Conservation (phyloP, 2,113 vertebrate species). For the Cervus canadensis region DNA sequence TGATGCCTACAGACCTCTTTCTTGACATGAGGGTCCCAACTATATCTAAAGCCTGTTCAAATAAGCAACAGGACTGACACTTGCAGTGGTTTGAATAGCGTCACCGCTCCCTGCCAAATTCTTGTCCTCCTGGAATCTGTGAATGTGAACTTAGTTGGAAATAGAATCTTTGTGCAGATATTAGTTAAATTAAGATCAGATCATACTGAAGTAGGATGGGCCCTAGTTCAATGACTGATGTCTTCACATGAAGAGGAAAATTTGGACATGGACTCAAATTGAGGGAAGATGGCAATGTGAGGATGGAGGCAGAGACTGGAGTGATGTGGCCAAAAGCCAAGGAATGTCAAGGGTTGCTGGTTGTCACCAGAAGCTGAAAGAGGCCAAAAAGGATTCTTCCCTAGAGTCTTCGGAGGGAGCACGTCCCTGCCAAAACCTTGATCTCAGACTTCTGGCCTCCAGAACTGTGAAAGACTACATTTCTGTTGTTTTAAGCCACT, state of each 20-base stretch:
- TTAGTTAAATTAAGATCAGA: neutral
- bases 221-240: neutral
- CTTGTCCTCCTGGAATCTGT: neutral
- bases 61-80: neutral
- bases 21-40: neutral
- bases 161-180: neutral
- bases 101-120: neutral
- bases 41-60: neutral
- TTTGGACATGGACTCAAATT: neutral
- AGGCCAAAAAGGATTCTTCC: neutral
- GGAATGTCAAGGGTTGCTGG: neutral
- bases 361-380: neutral
- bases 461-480: neutral
- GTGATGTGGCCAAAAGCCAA: neutral
- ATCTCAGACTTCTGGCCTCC: neutral
- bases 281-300: neutral
- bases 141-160: neutral
- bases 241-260: neutral
- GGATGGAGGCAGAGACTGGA: neutral
- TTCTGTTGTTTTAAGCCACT: neutral
- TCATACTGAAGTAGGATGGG: neutral
- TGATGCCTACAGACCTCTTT: neutral
- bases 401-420: neutral
- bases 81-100: neutral
- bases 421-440: neutral